Evolutionary conservation across 2,888 invertebrate species (phyloP), one percentile per base, ranked within the genome.

Genomic region (Malachius bipustulatus): DNA sequence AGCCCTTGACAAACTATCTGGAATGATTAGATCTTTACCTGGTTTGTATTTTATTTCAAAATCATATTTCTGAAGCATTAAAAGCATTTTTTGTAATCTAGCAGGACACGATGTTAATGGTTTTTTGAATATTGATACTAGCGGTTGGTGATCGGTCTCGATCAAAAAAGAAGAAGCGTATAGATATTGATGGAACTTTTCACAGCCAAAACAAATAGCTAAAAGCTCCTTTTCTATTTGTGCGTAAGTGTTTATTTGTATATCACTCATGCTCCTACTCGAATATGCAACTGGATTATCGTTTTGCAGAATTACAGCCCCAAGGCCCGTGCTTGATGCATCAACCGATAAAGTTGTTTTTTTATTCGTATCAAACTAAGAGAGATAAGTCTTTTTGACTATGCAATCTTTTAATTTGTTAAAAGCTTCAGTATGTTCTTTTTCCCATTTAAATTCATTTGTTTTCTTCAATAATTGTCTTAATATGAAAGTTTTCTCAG

Each of bases 211-310:
- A 4, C 37, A 39, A 26, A 56, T 52, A 1, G 55, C 53, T 14
- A 52, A 33, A 4, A 49, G 39, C 34, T 57, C 55, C 40, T 54
- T 54, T 31, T 54, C 52, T 6, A 54, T 53, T 38, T 51, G 51
- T 10, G 48, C n/a, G n/a, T n/a, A n/a, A n/a, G n/a, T n/a, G n/a
- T n/a, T n/a, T n/a, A n/a, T n/a, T n/a, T n/a, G n/a, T n/a, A n/a
- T n/a, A n/a, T n/a, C n/a, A n/a, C n/a, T n/a, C n/a, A n/a, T n/a
- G n/a, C n/a, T n/a, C n/a, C n/a, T n/a, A n/a, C n/a, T n/a, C n/a
- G n/a, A n/a, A n/a, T n/a, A n/a, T n/a, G n/a, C n/a, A n/a, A n/a
- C n/a, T n/a, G 55, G 54, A 26, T 51, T 45, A n/a, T 44, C 46
- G 13, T 56, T 45, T 41, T 55, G 55, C 3, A 56, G 30, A 4